These are phyloP conservation scores for Chrysolina haemoptera DNA, from an alignment of 2,888 invertebrate genomes.

Conservation along the genomic window DNA sequence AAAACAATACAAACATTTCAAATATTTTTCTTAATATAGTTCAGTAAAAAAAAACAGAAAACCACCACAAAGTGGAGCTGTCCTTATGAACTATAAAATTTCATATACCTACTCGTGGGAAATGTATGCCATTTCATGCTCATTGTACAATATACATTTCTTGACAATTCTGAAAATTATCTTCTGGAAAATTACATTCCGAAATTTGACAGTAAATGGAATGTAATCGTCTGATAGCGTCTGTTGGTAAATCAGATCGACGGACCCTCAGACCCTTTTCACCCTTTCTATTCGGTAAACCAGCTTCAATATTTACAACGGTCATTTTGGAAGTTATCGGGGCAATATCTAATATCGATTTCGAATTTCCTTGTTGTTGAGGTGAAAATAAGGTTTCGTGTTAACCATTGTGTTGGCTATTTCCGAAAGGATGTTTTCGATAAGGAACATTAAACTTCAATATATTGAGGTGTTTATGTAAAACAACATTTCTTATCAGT, in stretches of 20 bases:
- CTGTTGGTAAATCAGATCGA: conserved; percentile 1
- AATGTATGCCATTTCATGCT: too few species aligned
- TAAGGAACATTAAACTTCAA: neutral
- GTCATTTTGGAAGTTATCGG: conserved; percentile 8
- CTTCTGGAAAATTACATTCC: too few species aligned
- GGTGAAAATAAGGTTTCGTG: neutral
- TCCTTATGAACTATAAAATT: too few species aligned
- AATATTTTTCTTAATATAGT: too few species aligned
- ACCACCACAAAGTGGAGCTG: too few species aligned
- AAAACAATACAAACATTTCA: too few species aligned
- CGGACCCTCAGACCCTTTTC: neutral
- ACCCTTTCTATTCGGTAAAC: neutral
- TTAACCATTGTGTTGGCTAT: neutral
- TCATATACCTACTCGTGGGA: too few species aligned
- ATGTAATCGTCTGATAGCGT: neutral
- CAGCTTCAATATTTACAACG: conserved; percentile 8
- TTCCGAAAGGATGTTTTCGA: neutral
- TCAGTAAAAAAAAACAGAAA: too few species aligned
- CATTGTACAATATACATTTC: too few species aligned
- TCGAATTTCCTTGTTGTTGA: neutral
- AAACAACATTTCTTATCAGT: too few species aligned
- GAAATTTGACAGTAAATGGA: neutral
- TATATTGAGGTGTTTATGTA: neutral
- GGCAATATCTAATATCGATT: conserved; percentile 8
- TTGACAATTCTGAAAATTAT: too few species aligned